Conservation (phyloP, 2,888 invertebrate species). For the Hanleya hanleyi region DNA sequence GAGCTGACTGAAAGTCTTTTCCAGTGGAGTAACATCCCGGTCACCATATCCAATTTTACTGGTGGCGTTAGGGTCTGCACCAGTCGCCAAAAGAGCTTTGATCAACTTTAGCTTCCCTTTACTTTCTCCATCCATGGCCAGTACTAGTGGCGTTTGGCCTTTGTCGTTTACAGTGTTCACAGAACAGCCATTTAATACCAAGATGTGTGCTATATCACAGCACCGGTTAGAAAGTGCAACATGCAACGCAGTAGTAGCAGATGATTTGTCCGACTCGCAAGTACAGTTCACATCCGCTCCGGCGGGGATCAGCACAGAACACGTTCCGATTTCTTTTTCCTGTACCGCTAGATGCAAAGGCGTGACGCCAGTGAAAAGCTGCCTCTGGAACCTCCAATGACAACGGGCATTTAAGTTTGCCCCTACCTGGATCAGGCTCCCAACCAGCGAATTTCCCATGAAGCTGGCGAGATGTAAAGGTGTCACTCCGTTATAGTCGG, state of each 20-base stretch:
- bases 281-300: background rate
- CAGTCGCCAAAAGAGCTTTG: background rate
- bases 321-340: background rate
- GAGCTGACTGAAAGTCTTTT: too few species aligned
- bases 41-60: too few species aligned
- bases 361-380: background rate
- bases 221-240: background rate
- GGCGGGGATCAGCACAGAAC: background rate
- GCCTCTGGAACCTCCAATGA: background rate
- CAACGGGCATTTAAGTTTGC: background rate
- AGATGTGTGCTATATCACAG: background rate
- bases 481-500: slow-evolving; percentile 44
- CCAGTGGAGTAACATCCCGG: too few species aligned
- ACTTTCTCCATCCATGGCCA: background rate
- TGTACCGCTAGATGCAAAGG: background rate
- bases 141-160: background rate
- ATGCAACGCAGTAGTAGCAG: background rate
- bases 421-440: background rate
- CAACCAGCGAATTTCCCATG: background rate
- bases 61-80: background rate
- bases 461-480: background rate
- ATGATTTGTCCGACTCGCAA: background rate
- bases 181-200: background rate
- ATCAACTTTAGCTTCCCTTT: background rate
- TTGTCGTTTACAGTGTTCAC: background rate